Evolutionary conservation across 2,888 invertebrate species (phyloP), one percentile per base, ranked within the genome.

Genomic region (Ectobius pallidus): DNA sequence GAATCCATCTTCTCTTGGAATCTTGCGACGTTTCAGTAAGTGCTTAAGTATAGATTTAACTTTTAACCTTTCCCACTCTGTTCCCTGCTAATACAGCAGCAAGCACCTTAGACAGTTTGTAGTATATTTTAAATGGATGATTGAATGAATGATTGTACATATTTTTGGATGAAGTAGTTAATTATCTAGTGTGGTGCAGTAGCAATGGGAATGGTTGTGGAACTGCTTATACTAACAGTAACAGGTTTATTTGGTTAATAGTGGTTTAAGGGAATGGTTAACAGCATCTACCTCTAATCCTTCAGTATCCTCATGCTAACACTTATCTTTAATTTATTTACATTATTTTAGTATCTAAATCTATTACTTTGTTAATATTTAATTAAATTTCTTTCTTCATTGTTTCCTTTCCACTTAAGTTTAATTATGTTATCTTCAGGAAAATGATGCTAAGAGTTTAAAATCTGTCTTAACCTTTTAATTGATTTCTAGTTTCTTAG

Each of bases 1-100:
- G 63, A 82, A 72, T 80, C 79, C 79, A 78, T 83, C 85, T 73
- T 85, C 90, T 76, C 90, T 92, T 86, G 91, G 91, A 82, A 90
- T 87, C 86, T 86, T 93, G 79, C 88, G 93, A 83, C 90, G 93
- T 87, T 92, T 93, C 90, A 93, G 94, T 94, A 93, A 94, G 94
- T 94, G 46, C 30, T 39, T 16, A 25, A 42, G 2, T 39, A 42
- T 63, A 16, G 63, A 49, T 46, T 68, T 68, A n/a, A 62, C 46
- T 30, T 22, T 27, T 27, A 65, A n/a, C 58, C 39, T 58, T 44
- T 27, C 27, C 39, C 18, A 18, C 52, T 58, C 34, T 58, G 58
- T 61, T 70, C 42, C 58, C 42, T 70, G 30, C 61, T 52, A n/a
- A 52, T 34, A 27, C 30, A 46, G 22, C 63, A 52, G 52, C 63